Evolutionary conservation across 1,140 invertebrate species (phyloP).

Genomic region (Drosophila persimilis): DNA sequence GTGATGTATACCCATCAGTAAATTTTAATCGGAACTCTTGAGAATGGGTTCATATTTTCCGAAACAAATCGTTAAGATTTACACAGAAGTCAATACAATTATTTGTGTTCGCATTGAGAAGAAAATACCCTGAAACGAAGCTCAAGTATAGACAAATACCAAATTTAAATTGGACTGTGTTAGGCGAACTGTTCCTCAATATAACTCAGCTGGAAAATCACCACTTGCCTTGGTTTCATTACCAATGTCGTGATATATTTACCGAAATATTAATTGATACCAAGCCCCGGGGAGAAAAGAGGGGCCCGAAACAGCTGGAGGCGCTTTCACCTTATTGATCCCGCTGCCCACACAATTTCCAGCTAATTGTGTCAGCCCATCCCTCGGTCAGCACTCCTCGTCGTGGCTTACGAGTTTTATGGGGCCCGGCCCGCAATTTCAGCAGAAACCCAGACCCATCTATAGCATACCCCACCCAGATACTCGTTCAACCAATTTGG

Average conservation of each 20-base stretch:
- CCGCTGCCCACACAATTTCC: slow-evolving; percentile 34
- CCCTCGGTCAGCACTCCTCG: slow-evolving; percentile 5
- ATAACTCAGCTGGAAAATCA: no score
- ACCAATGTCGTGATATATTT: slow-evolving; percentile 38
- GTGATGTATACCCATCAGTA: no score
- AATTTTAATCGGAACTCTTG: no score
- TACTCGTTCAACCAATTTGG: slow-evolving; percentile 36
- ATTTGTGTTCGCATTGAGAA: no score
- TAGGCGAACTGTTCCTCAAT: no score
- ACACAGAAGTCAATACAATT: no score
- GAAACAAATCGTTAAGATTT: no score
- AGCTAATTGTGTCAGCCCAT: slow-evolving; percentile 44
- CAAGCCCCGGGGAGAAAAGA: not conserved
- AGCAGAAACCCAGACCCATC: slow-evolving; percentile 9
- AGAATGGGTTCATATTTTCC: no score
- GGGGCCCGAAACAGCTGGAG: slow-evolving; percentile 1
- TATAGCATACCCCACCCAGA: not conserved
- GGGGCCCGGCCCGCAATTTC: not conserved
- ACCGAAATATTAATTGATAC: slow-evolving; percentile 47
- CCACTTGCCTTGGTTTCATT: slow-evolving; percentile 28
- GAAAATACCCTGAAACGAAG: no score
- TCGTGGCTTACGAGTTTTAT: slow-evolving; percentile 15
- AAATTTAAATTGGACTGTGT: no score
- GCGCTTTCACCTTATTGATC: slow-evolving; percentile 62
- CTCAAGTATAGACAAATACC: no score